Base-by-base conservation (phyloP, 2,888 invertebrate species). In the Ennomos quercinarius region DNA sequence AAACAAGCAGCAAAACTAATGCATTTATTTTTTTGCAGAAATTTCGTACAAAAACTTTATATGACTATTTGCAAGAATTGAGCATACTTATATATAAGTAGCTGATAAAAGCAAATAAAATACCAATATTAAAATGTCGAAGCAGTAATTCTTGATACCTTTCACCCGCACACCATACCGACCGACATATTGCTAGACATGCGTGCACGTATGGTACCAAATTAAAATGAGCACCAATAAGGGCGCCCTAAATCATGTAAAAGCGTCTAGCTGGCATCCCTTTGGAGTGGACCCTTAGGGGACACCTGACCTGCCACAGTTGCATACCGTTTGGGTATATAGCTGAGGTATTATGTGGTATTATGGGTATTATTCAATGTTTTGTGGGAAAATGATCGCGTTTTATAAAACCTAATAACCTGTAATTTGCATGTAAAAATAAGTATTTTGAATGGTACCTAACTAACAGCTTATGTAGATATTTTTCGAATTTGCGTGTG, bases 191-290 rank as follows among this genome's bases (percentile, higher is more conserved):
- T 38, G 34, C 35, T 39, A 46, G 41, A 43, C 47, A 63, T 43
- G 51, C 52, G 51, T 61, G 50, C 66, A 61, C 55, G 61, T 47
- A 57, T 63, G 63, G 45, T 43, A 64, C 62, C 75, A 84, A 87
- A 89, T 87, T 87, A 88, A 90, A 89, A 82, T 80, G 81, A 78
- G 77, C 82, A 86, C 84, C 87, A 89, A 88, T 89, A 89, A 86
- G 85, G 83, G 81, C 54, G 68, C 67, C 57, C 69, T 92, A 89
- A 89, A 89, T 91, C 89, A 90, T 80, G 72, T 66, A 46, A 75
- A 84, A 84, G 74, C 79, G 83, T 85, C 86, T 84, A 84, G 82
- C 81, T 81, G 76, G 83, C 83, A 77, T 71, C 72, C 90, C 89
- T 89, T 80, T 83, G 68, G 80, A 89, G 86, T 84, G 85, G 85